These are phyloP conservation scores for Drosophila guanche DNA, from an alignment of 1,140 invertebrate genomes.

Conservation along the genomic window DNA sequence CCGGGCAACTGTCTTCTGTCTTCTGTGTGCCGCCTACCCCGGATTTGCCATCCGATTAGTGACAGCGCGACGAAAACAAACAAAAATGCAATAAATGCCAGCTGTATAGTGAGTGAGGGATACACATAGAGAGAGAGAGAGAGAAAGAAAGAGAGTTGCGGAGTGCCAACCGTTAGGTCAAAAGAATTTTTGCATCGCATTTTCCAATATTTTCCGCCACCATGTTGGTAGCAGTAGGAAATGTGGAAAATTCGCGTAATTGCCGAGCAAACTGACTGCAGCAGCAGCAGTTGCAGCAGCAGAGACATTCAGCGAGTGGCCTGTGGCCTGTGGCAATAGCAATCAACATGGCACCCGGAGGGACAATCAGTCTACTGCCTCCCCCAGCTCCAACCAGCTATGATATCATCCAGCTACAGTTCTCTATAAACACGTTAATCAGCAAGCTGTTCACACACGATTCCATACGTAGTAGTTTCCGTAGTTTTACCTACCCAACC, in stretches of 20 bases:
- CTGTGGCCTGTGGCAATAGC: constrained; percentile 17
- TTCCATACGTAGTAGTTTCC: too few relatives aligned
- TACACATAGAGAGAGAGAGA: constrained; percentile 2
- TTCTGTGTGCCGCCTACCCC: background rate
- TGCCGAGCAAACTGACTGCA: constrained; percentile 12
- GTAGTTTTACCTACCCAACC: background rate
- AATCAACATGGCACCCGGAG: constrained; percentile 22
- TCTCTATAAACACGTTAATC: constrained; percentile 32
- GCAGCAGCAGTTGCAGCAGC: too few relatives aligned
- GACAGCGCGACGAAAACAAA: constrained; percentile 42
- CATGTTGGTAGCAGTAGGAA: constrained; percentile 44
- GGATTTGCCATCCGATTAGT: background rate
- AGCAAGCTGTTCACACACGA: background rate
- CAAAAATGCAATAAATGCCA: constrained; percentile 79
- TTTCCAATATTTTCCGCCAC: constrained; percentile 49
- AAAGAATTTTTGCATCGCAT: constrained; percentile 66
- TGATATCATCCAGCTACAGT: constrained; percentile 62
- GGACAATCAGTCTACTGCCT: too few relatives aligned
- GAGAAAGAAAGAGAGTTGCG: background rate
- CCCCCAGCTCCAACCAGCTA: constrained; percentile 29
- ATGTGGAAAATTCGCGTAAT: constrained; percentile 63
- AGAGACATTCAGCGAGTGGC: too few relatives aligned
- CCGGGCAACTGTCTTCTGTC: background rate
- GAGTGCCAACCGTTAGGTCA: constrained; percentile 42
- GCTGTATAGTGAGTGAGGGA: constrained; percentile 9